Base-by-base conservation (phyloP, 1,140 invertebrate species). In the Chymomyza costata region DNA sequence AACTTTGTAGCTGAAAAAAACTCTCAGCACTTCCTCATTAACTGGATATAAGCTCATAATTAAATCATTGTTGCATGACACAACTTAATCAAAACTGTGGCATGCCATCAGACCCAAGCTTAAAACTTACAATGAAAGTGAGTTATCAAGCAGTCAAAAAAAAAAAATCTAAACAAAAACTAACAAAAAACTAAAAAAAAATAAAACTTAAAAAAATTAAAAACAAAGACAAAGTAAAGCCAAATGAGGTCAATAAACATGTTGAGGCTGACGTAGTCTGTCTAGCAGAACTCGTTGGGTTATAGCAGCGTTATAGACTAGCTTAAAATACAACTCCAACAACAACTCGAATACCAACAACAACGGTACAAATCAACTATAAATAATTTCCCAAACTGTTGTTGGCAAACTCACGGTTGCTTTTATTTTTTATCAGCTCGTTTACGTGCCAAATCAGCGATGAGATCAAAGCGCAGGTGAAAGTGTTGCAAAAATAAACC, bases 51-150 rank as follows among this genome's bases (percentile, higher is more conserved):
- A 52, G 47, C 39, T 64, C 35, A 78, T 78, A 78, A 78, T 78
- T 78, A 78, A 78, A 78, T 78, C 71, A 78, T 53, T 73, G 71
- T 78, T 78, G 71, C 71, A 78, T 78, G 71, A 78, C 71, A 80
- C 67, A 78, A 78, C 71, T 80, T 71, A 67, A 78, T 78, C 71
- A 78, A 78, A 78, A 78, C 66, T 57, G 62, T 66, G 70, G 44
- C 49, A 49, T 47, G 52, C 57, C 67, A 55, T 47, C 49, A 48
- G 30, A n/a, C 44, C 28, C 32, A 37, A 45, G 21, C 21, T 5
- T 3, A 3, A n/a, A n/a, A n/a, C n/a, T 25, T 25, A 8, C 47
- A 61, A 61, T 67, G 71, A 78, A 78, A 78, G 71, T 78, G 71
- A 78, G 78, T 76, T 76, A 63, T 51, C 45, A 57, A 58, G 10